Evolutionary conservation across 2,888 invertebrate genomes (phyloP).

Genomic region (Patella depressa): DNA sequence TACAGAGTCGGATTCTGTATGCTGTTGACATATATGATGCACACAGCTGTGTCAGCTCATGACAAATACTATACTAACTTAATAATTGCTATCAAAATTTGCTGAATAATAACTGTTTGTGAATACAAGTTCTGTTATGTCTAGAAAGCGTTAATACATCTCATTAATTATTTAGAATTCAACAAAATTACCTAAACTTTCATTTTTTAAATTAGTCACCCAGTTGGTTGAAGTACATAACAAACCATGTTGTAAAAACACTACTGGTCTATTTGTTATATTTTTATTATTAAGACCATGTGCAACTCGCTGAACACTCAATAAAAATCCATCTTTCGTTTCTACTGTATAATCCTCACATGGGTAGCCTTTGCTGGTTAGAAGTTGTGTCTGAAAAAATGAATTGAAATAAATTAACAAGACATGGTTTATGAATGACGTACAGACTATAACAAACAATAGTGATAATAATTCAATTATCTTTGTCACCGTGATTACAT

Average conservation of each 20-base stretch:
- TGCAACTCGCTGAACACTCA: conserved; percentile 85
- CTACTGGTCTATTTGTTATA: conserved; percentile 48
- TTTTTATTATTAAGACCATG: conserved; percentile 62
- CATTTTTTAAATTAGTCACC: conserved; percentile 80
- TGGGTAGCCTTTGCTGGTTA: conserved; percentile 70
- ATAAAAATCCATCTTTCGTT: conserved; percentile 87
- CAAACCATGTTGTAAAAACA: conserved; percentile 77
- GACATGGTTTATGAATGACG: neutral
- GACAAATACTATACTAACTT: too few relatives aligned
- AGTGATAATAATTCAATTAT: too few relatives aligned
- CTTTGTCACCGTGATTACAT: too few relatives aligned
- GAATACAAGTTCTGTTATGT: too few relatives aligned
- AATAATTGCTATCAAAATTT: too few relatives aligned
- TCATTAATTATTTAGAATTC: conserved; percentile 68
- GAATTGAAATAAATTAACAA: neutral
- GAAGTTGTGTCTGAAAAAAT: conserved; percentile 57
- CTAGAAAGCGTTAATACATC: conserved; percentile 73
- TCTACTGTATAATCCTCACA: conserved; percentile 63
- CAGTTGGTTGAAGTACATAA: conserved; percentile 84
- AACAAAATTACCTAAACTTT: conserved; percentile 75
- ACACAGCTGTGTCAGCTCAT: too few relatives aligned
- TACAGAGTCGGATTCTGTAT: too few relatives aligned
- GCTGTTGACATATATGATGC: too few relatives aligned
- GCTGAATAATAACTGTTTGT: too few relatives aligned
- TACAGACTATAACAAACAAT: neutral